A percentile compares a stretch with the other conserved stretches of the same genome.
Conservation (phyloP, 2,113 vertebrate species). For the Clarias batrachus region DNA sequence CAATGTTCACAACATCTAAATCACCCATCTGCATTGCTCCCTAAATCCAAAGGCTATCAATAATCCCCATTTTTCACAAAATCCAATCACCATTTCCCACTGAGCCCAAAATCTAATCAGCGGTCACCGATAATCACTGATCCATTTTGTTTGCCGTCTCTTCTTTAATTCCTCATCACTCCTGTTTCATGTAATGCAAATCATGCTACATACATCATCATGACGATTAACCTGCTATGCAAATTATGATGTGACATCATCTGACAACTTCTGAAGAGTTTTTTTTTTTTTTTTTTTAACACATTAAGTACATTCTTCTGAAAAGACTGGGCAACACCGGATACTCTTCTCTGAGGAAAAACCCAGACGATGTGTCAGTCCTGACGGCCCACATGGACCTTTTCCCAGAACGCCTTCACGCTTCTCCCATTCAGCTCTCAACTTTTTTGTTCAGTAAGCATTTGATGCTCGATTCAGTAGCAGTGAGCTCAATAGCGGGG, state of each 20-base stretch:
- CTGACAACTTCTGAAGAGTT: not conserved
- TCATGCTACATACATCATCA: not conserved
- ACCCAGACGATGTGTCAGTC: not conserved
- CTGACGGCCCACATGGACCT: not conserved
- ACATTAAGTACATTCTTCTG: not conserved
- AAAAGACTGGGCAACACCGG: not conserved
- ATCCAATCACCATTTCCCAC: too few species aligned
- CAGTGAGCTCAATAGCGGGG: not conserved
- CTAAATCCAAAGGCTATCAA: too few species aligned
- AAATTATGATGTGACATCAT: not conserved
- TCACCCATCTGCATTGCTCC: not conserved
- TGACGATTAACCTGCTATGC: not conserved
- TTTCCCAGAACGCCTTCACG: not conserved
- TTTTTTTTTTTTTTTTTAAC: not conserved
- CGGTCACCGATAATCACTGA: not conserved
- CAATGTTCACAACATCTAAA: not conserved
- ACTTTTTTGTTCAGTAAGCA: slow-evolving; percentile 2
- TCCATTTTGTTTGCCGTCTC: too few species aligned
- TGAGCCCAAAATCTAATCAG: not conserved
- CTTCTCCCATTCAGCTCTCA: not conserved
- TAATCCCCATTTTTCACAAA: too few species aligned
- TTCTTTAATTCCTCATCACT: not conserved
- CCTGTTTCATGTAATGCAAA: not conserved
- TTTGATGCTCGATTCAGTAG: not conserved
- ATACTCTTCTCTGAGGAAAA: not conserved